Percentiles rank a stretch among this genome's conserved stretches.
These are phyloP conservation scores for Laupala kohalensis DNA, from an alignment of 1,140 invertebrate genomes.

Conservation along the genomic window DNA sequence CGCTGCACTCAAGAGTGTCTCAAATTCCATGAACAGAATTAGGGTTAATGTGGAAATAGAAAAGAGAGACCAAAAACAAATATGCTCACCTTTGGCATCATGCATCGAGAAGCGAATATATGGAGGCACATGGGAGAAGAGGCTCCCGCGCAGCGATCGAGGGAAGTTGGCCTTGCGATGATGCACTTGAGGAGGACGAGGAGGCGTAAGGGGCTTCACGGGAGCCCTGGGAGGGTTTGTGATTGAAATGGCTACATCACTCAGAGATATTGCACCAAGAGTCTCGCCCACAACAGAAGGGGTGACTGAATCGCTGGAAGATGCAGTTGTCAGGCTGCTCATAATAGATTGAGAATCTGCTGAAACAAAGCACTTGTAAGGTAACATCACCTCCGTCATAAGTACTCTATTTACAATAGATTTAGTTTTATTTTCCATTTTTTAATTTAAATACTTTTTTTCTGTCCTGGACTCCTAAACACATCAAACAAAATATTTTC, in stretches of 20 bases:
- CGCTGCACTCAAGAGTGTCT: no score
- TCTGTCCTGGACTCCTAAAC: background rate
- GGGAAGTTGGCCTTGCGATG: background rate
- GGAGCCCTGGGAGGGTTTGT: no score
- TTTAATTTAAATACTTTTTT: background rate
- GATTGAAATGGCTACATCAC: background rate
- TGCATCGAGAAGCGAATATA: constrained; percentile 9
- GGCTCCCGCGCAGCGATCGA: background rate
- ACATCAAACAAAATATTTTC: background rate
- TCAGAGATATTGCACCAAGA: constrained; percentile 9
- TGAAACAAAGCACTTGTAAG: background rate
- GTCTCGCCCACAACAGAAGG: constrained; percentile 9
- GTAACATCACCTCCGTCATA: background rate
- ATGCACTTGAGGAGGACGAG: background rate
- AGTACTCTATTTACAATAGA: background rate
- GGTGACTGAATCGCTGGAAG: constrained; percentile 7
- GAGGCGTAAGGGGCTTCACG: background rate
- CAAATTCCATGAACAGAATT: no score
- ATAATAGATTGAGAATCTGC: constrained; percentile 10
- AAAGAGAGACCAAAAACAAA: background rate
- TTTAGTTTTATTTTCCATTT: background rate
- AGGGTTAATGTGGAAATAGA: no score
- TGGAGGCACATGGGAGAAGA: constrained; percentile 12
- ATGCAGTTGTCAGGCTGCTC: constrained; percentile 9
- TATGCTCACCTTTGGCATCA: constrained; percentile 9